These are phyloP conservation scores for Silurus meridionalis DNA, from an alignment of 2,113 vertebrate genomes.

Conservation along the genomic window DNA sequence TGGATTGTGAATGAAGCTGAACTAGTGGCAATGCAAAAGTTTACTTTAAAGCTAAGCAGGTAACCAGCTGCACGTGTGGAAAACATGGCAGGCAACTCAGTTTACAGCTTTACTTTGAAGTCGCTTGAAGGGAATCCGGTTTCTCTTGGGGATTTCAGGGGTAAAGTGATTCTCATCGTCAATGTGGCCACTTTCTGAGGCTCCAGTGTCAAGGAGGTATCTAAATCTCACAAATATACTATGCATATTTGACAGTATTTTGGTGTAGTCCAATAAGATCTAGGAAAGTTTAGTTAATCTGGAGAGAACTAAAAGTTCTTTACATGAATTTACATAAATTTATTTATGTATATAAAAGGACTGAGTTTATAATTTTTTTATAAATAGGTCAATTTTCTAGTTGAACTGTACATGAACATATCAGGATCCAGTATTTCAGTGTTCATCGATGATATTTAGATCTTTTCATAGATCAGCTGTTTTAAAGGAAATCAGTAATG, in stretches of 20 bases:
- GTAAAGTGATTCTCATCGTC: slow-evolving; percentile 74
- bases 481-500: not conserved
- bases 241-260: not conserved
- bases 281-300: not conserved
- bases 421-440: not conserved
- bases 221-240: slow-evolving; percentile 3
- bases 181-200: slow-evolving; percentile 80
- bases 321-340: not conserved
- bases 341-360: not conserved
- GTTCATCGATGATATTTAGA: not conserved
- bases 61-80: slow-evolving; percentile 24
- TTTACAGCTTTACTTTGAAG: slow-evolving; percentile 74
- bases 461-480: not conserved
- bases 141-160: slow-evolving; percentile 64
- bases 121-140: slow-evolving; percentile 67
- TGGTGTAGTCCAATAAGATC: not conserved
- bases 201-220: slow-evolving; percentile 76
- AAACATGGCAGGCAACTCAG: slow-evolving; percentile 63
- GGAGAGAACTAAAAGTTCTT: not conserved
- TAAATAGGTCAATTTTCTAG: not conserved
- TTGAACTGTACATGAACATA: not conserved
- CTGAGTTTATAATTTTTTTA: not conserved
- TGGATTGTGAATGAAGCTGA: slow-evolving; percentile 63
- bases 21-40: slow-evolving; percentile 48
- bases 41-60: slow-evolving; percentile 56